These are phyloP conservation scores for Cheilosia variabilis DNA, from an alignment of 2,888 invertebrate species.

Conservation along the genomic window DNA sequence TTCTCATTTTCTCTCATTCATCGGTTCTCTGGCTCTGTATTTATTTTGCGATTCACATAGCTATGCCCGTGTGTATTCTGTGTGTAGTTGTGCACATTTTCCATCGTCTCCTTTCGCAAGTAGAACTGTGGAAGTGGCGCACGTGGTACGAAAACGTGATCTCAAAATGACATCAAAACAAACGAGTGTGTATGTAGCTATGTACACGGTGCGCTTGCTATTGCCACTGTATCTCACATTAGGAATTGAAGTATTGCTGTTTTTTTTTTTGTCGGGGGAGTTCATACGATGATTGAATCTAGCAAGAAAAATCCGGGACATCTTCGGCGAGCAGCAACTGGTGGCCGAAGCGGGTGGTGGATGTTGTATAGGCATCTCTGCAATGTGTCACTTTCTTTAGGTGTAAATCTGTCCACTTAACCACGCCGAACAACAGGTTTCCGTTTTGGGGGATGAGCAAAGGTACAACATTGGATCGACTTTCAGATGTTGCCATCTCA, in stretches of 20 bases:
- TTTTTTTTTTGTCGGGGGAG: constrained; percentile 20
- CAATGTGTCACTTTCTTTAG: not conserved
- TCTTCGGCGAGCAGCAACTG: constrained; percentile 39
- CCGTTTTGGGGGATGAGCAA: constrained; percentile 1
- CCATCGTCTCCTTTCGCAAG: constrained; percentile 71
- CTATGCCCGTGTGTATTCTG: constrained; percentile 8
- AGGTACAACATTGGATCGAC: not conserved
- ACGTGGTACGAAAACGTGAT: constrained; percentile 83
- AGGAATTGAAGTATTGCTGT: constrained; percentile 1
- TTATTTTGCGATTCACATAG: constrained; percentile 18
- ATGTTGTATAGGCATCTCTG: constrained; percentile 1
- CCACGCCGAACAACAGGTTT: not conserved
- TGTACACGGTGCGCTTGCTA: constrained; percentile 27
- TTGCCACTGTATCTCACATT: constrained; percentile 22
- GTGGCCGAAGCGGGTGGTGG: constrained; percentile 20
- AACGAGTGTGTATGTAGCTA: constrained; percentile 71
- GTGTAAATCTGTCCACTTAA: constrained; percentile 15
- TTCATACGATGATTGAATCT: constrained; percentile 41
- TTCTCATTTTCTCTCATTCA: constrained; percentile 1
- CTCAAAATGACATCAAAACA: constrained; percentile 78
- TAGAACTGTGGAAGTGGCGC: constrained; percentile 78
- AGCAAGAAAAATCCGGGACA: constrained; percentile 50
- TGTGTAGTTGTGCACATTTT: constrained; percentile 60
- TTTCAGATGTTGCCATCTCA: constrained; percentile 35
- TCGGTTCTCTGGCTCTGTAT: not conserved